These are phyloP conservation scores for Amphiprion ocellaris DNA, from an alignment of 2,113 vertebrate species.

Conservation along the genomic window DNA sequence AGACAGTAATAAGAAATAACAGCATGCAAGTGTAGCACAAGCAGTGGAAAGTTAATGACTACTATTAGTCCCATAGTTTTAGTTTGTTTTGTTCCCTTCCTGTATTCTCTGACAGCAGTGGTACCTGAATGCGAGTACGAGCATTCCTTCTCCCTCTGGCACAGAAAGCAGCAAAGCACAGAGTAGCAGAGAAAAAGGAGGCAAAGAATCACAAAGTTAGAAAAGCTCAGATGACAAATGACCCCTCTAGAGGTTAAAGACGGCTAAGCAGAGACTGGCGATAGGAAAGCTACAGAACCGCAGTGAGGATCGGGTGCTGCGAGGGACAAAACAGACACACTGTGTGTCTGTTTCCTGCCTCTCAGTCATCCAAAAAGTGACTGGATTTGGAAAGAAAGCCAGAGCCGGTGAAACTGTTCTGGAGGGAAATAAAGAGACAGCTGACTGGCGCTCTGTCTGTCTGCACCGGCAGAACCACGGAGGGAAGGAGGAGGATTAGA, in stretches of 20 bases:
- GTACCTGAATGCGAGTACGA: constrained; percentile 98
- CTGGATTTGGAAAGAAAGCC: constrained; percentile 37
- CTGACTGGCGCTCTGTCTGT: constrained; percentile 52
- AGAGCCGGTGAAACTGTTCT: constrained; percentile 49
- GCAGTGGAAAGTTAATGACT: constrained; percentile 20
- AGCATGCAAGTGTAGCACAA: constrained; percentile 45
- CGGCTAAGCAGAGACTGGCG: constrained; percentile 43
- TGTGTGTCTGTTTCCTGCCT: constrained; percentile 36
- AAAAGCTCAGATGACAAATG: constrained; percentile 75
- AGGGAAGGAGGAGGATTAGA: constrained; percentile 65
- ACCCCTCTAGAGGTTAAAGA: constrained; percentile 62
- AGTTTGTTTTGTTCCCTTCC: constrained; percentile 1
- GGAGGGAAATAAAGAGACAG: constrained; percentile 58
- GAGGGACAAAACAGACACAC: constrained; percentile 48
- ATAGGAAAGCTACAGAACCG: constrained; percentile 42
- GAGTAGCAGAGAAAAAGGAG: constrained; percentile 88
- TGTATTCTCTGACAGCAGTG: constrained; percentile 54
- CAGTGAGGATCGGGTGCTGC: constrained; percentile 39
- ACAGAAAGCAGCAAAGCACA: constrained; percentile 91
- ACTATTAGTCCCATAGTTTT: constrained; percentile 10
- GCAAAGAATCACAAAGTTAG: constrained; percentile 89
- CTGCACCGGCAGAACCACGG: constrained; percentile 34
- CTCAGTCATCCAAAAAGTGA: constrained; percentile 19
- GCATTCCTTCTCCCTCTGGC: constrained; percentile 99
- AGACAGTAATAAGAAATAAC: constrained; percentile 14